phyloP scores from a whole-genome alignment of 2,888 invertebrate genomes.

The Drosophila basisetae region DNA sequence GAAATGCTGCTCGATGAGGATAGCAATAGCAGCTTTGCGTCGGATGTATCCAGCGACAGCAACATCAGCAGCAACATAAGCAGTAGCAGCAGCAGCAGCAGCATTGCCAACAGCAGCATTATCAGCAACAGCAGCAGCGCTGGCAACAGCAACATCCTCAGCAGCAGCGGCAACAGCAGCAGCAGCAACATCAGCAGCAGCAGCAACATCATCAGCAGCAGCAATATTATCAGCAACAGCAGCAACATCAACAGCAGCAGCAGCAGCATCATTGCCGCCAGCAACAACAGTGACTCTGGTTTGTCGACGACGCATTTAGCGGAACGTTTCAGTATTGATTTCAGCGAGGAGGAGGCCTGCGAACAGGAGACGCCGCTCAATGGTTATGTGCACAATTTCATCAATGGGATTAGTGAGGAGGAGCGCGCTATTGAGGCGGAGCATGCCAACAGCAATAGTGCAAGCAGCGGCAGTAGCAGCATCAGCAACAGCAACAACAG shows the following conservation, averaged over 20 bases:
- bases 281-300: conserved; percentile 50
- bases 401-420: conserved; percentile 84
- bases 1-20: conserved; percentile 76
- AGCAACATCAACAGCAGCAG: conserved; percentile 34
- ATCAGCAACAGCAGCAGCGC: conserved; percentile 11
- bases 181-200: not conserved
- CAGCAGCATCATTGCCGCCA: conserved; percentile 10
- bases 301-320: conserved; percentile 55
- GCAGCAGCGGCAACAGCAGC: conserved; percentile 44
- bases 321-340: conserved; percentile 82
- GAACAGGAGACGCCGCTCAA: conserved; percentile 83
- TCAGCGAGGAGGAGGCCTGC: conserved; percentile 81
- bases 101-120: not conserved
- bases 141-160: conserved; percentile 8
- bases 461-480: not conserved
- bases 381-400: conserved; percentile 84
- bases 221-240: conserved; percentile 61
- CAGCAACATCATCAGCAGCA: conserved; percentile 29
- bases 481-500: conserved; percentile 13
- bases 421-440: conserved; percentile 64
- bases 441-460: conserved; percentile 1
- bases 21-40: conserved; percentile 74
- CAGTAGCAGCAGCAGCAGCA: not conserved
- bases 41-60: conserved; percentile 31
- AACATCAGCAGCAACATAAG: not conserved